phyloP scores from a whole-genome alignment of 2,888 invertebrate genomes.

The Zaprionus obscuricornis region DNA sequence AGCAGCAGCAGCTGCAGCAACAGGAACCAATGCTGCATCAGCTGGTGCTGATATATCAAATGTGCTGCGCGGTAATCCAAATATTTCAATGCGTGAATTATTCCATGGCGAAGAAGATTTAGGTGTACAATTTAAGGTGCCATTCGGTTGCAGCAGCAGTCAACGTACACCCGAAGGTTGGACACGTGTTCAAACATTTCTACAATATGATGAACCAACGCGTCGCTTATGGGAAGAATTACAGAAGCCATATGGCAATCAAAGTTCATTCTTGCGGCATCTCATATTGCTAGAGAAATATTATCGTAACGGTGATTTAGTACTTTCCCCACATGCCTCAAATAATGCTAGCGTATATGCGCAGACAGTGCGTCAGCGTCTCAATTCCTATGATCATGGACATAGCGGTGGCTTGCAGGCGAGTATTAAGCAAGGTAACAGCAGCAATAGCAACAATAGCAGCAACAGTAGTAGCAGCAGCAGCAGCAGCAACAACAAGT shows the following conservation, averaged over 20 bases:
- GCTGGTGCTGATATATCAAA: constrained; percentile 79
- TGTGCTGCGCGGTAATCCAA: constrained; percentile 86
- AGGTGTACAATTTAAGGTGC: constrained; percentile 88
- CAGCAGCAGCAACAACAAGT: background rate
- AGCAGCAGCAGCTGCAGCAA: background rate
- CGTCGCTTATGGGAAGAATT: constrained; percentile 91
- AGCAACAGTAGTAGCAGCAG: background rate
- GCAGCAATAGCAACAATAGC: background rate
- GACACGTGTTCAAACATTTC: constrained; percentile 91
- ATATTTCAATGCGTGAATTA: constrained; percentile 91
- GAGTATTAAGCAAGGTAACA: too few relatives aligned
- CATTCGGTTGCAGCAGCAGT: constrained; percentile 86
- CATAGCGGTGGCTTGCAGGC: constrained; percentile 76
- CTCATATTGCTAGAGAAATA: constrained; percentile 92
- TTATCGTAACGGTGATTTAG: constrained; percentile 91
- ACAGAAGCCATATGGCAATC: constrained; percentile 94
- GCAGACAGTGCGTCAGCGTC: constrained; percentile 90
- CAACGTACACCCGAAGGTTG: constrained; percentile 91
- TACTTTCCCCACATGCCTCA: constrained; percentile 89
- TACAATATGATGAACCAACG: constrained; percentile 93
- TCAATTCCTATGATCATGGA: constrained; percentile 89
- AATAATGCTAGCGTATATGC: constrained; percentile 91
- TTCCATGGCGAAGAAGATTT: constrained; percentile 94
- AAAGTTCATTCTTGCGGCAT: constrained; percentile 92
- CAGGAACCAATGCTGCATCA: constrained; percentile 11